Evolutionary conservation across 2,113 vertebrate species (phyloP).

Genomic region (Turdus rufiventris): DNA sequence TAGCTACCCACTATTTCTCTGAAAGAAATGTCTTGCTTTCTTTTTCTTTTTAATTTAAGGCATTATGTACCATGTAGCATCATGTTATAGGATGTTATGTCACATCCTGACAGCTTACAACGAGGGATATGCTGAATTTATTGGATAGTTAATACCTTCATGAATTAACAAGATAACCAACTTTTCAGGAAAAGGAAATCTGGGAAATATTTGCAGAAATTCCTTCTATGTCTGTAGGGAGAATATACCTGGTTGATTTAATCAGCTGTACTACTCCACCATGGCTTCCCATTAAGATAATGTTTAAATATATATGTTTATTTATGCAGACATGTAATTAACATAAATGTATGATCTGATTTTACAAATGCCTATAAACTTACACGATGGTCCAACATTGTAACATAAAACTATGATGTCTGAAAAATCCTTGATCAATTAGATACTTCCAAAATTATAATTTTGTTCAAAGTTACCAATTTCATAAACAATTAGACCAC

Average conservation of each 20-base stretch:
- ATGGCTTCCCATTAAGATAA: constrained; percentile 4
- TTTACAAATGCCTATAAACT: background rate
- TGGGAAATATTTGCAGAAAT: constrained; percentile 53
- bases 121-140: constrained; percentile 73
- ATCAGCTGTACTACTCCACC: constrained; percentile 54
- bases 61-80: constrained; percentile 80
- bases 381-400: background rate
- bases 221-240: constrained; percentile 48
- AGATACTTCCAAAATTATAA: background rate
- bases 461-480: background rate
- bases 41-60: constrained; percentile 73
- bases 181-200: constrained; percentile 69
- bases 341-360: background rate
- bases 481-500: background rate
- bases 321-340: background rate
- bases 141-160: constrained; percentile 73
- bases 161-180: constrained; percentile 77
- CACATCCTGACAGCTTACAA: constrained; percentile 80
- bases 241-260: constrained; percentile 21
- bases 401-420: background rate
- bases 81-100: constrained; percentile 79
- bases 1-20: constrained; percentile 72
- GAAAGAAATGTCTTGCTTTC: constrained; percentile 73
- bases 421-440: background rate
- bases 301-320: constrained; percentile 1